phyloP scores from a whole-genome alignment of 1,140 invertebrate species.

The Pentalonia nigronervosa region DNA sequence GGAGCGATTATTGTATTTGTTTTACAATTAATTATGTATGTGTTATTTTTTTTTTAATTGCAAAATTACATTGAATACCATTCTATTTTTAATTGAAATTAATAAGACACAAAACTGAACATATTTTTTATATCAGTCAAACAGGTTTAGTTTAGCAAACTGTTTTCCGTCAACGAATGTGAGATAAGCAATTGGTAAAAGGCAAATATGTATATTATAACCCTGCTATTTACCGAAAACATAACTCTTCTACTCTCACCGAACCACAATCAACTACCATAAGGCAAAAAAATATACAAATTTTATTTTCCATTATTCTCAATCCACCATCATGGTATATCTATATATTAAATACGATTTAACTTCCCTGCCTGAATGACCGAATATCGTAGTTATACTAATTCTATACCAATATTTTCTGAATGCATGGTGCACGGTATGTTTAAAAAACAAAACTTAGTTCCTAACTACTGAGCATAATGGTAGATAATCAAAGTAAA shows the following conservation, averaged over 20 bases:
- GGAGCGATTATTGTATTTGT: no score
- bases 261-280: neutral
- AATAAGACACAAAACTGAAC: neutral
- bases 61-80: neutral
- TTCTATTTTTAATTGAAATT: neutral
- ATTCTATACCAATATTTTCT: neutral
- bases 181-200: neutral
- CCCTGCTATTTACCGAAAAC: neutral
- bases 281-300: neutral
- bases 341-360: neutral
- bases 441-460: neutral
- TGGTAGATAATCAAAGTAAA: neutral
- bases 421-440: no score
- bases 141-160: neutral
- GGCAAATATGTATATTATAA: neutral
- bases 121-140: neutral
- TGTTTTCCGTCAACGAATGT: neutral
- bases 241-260: neutral
- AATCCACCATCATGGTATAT: neutral
- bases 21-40: no score
- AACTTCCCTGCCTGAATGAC: neutral
- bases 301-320: neutral
- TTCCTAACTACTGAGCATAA: neutral
- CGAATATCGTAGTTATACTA: neutral
- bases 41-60: no score